Conservation (phyloP, 2,797 vertebrate genomes). For the Telmatherina bonti region DNA sequence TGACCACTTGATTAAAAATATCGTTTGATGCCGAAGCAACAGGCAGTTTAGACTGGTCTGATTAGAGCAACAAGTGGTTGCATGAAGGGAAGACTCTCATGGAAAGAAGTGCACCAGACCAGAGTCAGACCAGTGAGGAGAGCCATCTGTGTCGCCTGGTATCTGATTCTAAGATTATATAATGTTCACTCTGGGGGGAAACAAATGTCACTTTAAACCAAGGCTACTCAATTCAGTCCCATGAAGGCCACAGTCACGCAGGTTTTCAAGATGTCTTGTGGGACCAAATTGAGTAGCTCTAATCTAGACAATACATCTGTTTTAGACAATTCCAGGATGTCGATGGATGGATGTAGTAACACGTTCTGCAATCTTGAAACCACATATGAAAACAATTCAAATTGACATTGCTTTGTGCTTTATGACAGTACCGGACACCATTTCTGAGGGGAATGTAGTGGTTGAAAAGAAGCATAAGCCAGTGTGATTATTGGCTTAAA, state of each 20-base stretch:
- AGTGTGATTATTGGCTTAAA: neutral
- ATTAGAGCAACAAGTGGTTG: slow-evolving; percentile 59
- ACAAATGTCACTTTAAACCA: neutral
- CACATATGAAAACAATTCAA: neutral
- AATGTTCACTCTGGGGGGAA: slow-evolving; percentile 20
- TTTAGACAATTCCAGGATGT: neutral
- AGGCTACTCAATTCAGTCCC: too few relatives aligned
- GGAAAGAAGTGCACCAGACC: slow-evolving; percentile 42
- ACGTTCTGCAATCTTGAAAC: neutral
- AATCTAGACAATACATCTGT: neutral
- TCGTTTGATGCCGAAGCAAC: slow-evolving; percentile 78
- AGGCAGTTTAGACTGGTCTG: slow-evolving; percentile 81
- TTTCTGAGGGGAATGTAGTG: neutral
- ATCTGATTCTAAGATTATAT: slow-evolving; percentile 31
- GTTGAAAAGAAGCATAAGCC: neutral
- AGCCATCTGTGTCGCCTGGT: slow-evolving; percentile 21
- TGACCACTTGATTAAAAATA: slow-evolving; percentile 85
- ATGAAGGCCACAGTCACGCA: too few relatives aligned
- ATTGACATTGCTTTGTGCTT: neutral
- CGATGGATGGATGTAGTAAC: neutral
- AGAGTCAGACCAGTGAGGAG: slow-evolving; percentile 41
- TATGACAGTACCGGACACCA: neutral
- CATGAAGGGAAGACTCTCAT: slow-evolving; percentile 59
- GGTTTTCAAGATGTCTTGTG: neutral
- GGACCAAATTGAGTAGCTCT: too few relatives aligned